phyloP scores from a whole-genome alignment of 2,113 vertebrate species.

The Columba janthina region DNA sequence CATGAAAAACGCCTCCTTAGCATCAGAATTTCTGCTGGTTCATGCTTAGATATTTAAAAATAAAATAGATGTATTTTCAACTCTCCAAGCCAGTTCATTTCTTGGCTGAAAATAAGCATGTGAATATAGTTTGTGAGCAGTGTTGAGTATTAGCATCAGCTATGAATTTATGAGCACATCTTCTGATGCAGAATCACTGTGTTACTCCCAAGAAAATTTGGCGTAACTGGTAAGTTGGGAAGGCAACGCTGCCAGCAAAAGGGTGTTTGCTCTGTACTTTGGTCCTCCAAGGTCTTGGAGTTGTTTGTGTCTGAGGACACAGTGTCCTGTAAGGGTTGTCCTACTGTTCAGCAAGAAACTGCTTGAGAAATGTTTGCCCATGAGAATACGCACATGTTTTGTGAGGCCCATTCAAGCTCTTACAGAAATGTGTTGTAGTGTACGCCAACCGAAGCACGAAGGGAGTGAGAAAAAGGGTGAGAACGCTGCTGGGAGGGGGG shows the following conservation, averaged over 20 bases:
- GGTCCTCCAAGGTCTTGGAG: not conserved
- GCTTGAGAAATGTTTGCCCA: fast-evolving
- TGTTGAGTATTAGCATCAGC: not conserved
- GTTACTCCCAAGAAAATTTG: not conserved
- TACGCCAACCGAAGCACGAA: not conserved
- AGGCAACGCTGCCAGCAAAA: not conserved
- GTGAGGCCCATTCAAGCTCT: not conserved
- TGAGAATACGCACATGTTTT: not conserved
- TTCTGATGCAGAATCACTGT: not conserved
- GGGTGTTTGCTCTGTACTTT: not conserved
- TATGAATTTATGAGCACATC: fast-evolving
- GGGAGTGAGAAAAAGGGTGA: not conserved
- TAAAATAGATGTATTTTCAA: not conserved
- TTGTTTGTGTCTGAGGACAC: not conserved
- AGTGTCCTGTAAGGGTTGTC: fast-evolving
- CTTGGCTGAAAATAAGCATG: not conserved
- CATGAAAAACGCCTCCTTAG: not conserved
- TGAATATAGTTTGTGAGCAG: not conserved
- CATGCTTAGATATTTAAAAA: not conserved
- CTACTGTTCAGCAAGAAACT: not conserved
- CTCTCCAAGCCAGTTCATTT: not conserved
- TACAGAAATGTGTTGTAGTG: not conserved
- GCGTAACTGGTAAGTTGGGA: not conserved
- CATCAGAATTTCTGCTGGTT: not conserved
- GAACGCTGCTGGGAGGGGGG: not conserved